Percentiles rank a stretch among this genome's conserved stretches.
These are phyloP conservation scores for Sinotaia quadrata DNA, from an alignment of 2,888 invertebrate species.

Conservation along the genomic window DNA sequence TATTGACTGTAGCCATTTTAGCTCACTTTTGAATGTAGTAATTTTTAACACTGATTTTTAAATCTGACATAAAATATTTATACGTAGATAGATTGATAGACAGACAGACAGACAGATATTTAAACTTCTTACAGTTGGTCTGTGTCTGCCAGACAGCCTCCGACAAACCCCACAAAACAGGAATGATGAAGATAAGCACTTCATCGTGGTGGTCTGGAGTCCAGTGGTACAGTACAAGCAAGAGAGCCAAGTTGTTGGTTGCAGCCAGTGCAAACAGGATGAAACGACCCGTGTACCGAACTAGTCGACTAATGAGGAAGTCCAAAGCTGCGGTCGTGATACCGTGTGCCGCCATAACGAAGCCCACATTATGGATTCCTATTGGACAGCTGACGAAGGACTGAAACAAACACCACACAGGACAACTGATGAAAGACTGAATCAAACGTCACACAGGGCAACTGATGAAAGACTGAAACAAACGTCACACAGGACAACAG, in stretches of 20 bases:
- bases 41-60: too few species aligned
- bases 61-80: too few species aligned
- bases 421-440: not conserved
- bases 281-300: constrained; percentile 50
- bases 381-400: constrained; percentile 58
- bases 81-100: too few species aligned
- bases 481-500: too few species aligned
- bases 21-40: too few species aligned
- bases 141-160: constrained; percentile 62
- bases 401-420: constrained; percentile 38
- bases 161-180: constrained; percentile 52
- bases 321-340: constrained; percentile 51
- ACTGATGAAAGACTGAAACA: too few species aligned
- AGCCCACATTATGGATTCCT: constrained; percentile 59
- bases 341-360: constrained; percentile 59
- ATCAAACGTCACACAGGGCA: not conserved
- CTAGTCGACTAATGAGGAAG: constrained; percentile 46
- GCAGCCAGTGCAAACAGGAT: constrained; percentile 49
- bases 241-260: constrained; percentile 43
- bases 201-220: constrained; percentile 38
- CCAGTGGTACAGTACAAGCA: constrained; percentile 50
- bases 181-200: constrained; percentile 45
- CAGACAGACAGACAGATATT: too few species aligned
- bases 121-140: constrained; percentile 52
- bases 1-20: too few species aligned